These are phyloP conservation scores for Chionis minor DNA, from an alignment of 2,113 vertebrate genomes.

Conservation along the genomic window DNA sequence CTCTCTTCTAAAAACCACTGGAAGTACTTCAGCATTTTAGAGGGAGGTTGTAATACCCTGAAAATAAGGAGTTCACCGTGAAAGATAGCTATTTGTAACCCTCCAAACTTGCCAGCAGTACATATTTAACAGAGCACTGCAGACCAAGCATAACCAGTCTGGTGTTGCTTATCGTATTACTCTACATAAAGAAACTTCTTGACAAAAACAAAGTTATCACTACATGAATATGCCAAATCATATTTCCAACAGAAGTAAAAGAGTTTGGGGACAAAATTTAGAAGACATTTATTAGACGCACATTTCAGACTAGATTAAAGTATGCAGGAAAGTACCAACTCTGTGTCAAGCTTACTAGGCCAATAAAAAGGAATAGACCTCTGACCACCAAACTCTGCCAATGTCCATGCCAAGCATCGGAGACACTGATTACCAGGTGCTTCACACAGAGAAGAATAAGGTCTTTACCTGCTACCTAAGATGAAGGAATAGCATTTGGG, in stretches of 20 bases:
- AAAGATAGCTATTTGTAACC: neutral
- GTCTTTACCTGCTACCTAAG: neutral
- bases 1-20: neutral
- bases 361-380: neutral
- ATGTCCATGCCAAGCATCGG: neutral
- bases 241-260: neutral
- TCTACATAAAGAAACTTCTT: neutral
- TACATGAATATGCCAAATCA: neutral
- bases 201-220: neutral
- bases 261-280: neutral
- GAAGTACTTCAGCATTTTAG: conserved; percentile 11
- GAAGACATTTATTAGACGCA: neutral
- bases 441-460: neutral
- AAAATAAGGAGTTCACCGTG: neutral
- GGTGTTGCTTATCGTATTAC: neutral
- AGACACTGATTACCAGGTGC: neutral
- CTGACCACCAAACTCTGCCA: neutral
- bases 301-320: neutral
- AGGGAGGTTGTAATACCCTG: neutral
- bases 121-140: neutral
- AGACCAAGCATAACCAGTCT: neutral
- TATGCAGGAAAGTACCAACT: neutral
- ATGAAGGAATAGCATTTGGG: neutral
- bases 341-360: neutral
- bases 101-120: neutral